These are phyloP conservation scores for Thysanoteuthis rhombus DNA, from an alignment of 2,888 invertebrate species.

Conservation along the genomic window DNA sequence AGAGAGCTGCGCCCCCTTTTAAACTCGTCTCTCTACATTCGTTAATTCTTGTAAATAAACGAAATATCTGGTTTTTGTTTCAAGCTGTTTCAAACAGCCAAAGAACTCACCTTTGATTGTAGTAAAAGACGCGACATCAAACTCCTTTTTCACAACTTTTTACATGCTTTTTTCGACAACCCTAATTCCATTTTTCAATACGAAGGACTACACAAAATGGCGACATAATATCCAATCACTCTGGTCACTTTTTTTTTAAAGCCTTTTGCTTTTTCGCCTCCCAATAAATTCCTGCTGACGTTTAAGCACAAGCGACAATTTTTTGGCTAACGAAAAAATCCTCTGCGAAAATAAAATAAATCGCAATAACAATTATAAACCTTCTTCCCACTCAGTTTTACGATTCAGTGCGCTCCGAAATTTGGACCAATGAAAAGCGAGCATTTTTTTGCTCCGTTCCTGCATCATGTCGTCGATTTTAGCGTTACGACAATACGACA, in stretches of 20 bases:
- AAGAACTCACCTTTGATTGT: constrained; percentile 22
- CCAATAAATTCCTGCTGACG: not conserved
- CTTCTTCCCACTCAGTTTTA: not conserved
- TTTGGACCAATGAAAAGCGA: constrained; percentile 24
- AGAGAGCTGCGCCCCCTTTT: not conserved
- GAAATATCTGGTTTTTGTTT: not conserved
- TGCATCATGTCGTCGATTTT: constrained; percentile 49
- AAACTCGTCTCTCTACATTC: not conserved
- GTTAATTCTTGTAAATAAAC: not conserved
- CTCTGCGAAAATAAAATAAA: constrained; percentile 12
- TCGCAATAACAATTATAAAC: constrained; percentile 12
- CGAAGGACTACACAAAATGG: constrained; percentile 28
- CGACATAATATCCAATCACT: constrained; percentile 30
- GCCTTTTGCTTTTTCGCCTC: constrained; percentile 12
- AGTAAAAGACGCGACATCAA: constrained; percentile 28
- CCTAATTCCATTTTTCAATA: constrained; percentile 20
- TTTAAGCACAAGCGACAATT: not conserved
- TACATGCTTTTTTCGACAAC: constrained; percentile 26
- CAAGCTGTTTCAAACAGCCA: not conserved
- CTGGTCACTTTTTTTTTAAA: not conserved
- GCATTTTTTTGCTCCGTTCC: constrained; percentile 22
- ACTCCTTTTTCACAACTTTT: constrained; percentile 26
- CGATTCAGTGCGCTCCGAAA: not conserved
- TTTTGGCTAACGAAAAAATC: not conserved
- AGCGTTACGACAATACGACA: constrained; percentile 79